These are phyloP conservation scores for Chaetops frenatus DNA, from an alignment of 2,113 vertebrate genomes.

Conservation along the genomic window DNA sequence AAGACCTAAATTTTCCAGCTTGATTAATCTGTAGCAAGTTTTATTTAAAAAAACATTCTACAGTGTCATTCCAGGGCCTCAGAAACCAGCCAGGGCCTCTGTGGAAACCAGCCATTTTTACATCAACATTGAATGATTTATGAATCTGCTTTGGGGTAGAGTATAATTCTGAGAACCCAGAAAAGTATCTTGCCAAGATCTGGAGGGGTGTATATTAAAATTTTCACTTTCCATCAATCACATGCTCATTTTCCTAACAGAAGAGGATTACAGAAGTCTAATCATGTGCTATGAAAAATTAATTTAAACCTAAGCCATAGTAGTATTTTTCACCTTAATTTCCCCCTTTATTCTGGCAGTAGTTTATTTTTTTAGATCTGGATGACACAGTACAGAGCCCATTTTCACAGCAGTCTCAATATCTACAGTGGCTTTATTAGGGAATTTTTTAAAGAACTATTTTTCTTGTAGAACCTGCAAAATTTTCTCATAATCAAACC, in stretches of 20 bases:
- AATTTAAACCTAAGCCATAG: constrained; percentile 4
- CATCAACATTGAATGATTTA: constrained; percentile 64
- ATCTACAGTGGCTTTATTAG: neutral
- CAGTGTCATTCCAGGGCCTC: constrained; percentile 14
- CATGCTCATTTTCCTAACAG: constrained; percentile 22
- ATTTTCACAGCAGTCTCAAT: neutral
- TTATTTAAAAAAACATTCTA: constrained; percentile 33
- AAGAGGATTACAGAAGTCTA: constrained; percentile 31
- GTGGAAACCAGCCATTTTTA: constrained; percentile 41
- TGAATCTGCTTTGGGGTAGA: constrained; percentile 52
- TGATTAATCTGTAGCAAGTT: constrained; percentile 27
- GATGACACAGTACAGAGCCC: neutral
- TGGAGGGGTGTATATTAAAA: constrained; percentile 20
- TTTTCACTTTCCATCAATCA: constrained; percentile 45
- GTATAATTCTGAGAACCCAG: constrained; percentile 52
- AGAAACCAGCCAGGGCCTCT: constrained; percentile 21
- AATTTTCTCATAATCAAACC: neutral
- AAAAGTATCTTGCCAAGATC: constrained; percentile 23
- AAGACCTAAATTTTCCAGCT: constrained; percentile 27
- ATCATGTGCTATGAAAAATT: constrained; percentile 38
- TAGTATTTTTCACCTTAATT: neutral
- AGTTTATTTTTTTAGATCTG: neutral
- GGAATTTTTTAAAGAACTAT: neutral
- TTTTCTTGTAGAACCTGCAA: neutral
- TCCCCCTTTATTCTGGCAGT: neutral